A percentile compares a stretch with the other conserved stretches of the same genome.
Evolutionary conservation across 2,797 vertebrate genomes (phyloP).

Genomic region (Podargus strigoides): DNA sequence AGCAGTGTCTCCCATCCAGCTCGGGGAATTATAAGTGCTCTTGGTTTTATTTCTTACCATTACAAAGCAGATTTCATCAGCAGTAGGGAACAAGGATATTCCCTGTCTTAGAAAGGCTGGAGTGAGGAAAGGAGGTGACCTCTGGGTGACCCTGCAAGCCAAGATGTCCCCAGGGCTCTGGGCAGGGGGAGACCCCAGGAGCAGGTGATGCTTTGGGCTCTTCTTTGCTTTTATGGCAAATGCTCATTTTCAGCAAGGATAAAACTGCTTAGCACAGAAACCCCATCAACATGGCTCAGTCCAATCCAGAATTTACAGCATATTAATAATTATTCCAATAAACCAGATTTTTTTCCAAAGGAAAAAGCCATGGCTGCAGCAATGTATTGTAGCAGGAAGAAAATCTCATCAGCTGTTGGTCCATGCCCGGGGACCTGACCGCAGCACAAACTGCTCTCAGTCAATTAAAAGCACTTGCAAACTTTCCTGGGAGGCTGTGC

Average conservation of each 20-base stretch:
- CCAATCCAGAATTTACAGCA: background rate
- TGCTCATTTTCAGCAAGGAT: background rate
- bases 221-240: background rate
- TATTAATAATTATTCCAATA: background rate
- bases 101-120: background rate
- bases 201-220: accelerated
- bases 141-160: accelerated
- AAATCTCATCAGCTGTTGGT: background rate
- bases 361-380: background rate
- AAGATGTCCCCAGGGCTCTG: background rate
- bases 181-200: background rate
- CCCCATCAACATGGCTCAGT: accelerated
- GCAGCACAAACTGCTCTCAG: background rate
- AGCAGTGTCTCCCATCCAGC: background rate
- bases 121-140: background rate
- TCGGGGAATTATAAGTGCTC: background rate
- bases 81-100: background rate
- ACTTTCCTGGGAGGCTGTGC: background rate
- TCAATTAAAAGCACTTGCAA: background rate
- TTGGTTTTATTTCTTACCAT: background rate
- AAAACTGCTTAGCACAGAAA: background rate
- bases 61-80: background rate
- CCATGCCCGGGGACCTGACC: background rate
- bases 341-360: background rate
- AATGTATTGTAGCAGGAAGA: background rate